Evolutionary conservation across 2,888 invertebrate species (phyloP), one percentile per base, ranked within the genome.

Genomic region (Elysia crispata): DNA sequence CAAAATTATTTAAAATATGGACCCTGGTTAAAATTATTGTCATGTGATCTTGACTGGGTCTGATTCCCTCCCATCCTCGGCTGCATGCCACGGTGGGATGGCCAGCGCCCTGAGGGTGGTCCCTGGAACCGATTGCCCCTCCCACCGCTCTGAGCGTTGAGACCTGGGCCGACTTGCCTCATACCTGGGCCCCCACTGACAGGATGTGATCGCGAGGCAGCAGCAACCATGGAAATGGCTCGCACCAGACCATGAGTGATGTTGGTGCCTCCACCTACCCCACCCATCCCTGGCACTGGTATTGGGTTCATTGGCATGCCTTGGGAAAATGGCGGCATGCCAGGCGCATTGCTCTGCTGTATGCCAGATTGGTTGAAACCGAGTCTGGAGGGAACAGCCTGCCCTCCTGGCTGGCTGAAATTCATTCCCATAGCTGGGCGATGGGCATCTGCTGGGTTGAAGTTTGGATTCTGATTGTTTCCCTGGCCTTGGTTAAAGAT

Each of bases 41-140:
- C 78, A 28, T 60, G 23, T 18, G 49, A 31, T 1, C 64, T 69
- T 0, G 49, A 50, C 41, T 41, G 15, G 15, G 31, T 62, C 18
- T 50, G 76, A 6, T 41, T 30, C 20, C 76, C 76, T 25, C 60
- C 49, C 80, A 80, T 76, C 70, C 80, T 80, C 1, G 80, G 80
- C 28, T 70, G 80, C 1, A 80, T 72, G n/a, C 30, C 62, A 30
- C 80, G 31, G 18, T 33, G 80, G 31, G 50, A 18, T 3, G 73
- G 20, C 79, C 79, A 79, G 28, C 49, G 75, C 11, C 74, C 74
- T 33, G 50, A 25, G 23, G 66, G 73, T 15, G 66, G 54, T 28
- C 54, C 67, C 18, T 33, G 69, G 60, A 57, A 57, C 13, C 33
- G 49, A 20, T 28, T 30, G 25, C 77, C 77, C 20, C 33, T 70